phyloP scores from a whole-genome alignment of 2,797 vertebrate genomes.

The Hipposideros larvatus region DNA sequence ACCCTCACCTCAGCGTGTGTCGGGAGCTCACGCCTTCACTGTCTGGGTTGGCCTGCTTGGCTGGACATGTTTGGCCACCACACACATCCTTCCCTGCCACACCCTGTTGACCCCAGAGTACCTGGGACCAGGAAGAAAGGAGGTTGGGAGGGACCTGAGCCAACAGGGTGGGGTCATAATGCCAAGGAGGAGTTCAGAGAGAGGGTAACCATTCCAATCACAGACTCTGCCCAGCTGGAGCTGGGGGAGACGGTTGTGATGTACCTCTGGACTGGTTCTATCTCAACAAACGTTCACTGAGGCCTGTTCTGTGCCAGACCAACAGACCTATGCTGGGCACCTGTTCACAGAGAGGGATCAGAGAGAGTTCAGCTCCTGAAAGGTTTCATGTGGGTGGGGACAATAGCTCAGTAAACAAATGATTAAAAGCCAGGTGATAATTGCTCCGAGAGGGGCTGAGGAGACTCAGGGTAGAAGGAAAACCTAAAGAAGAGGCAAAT shows the following conservation, averaged over 20 bases:
- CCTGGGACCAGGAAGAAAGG: background rate
- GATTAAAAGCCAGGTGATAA: background rate
- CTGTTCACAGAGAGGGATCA: background rate
- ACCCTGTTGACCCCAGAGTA: background rate
- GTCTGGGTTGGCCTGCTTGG: background rate
- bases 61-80: background rate
- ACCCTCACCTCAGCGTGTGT: background rate
- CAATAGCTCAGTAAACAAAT: background rate
- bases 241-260: accelerated
- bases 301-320: background rate
- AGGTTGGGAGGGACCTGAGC: background rate
- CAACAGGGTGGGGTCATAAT: background rate
- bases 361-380: background rate
- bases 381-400: background rate
- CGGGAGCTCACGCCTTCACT: background rate
- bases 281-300: accelerated
- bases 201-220: background rate
- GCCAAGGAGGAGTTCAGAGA: background rate
- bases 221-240: background rate
- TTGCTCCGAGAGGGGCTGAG: background rate
- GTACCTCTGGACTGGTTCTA: background rate
- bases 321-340: accelerated
- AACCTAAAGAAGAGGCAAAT: background rate
- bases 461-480: background rate
- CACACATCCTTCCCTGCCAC: background rate